These are phyloP conservation scores for Sarcophaga caerulescens DNA, from an alignment of 2,888 invertebrate species.

Conservation along the genomic window DNA sequence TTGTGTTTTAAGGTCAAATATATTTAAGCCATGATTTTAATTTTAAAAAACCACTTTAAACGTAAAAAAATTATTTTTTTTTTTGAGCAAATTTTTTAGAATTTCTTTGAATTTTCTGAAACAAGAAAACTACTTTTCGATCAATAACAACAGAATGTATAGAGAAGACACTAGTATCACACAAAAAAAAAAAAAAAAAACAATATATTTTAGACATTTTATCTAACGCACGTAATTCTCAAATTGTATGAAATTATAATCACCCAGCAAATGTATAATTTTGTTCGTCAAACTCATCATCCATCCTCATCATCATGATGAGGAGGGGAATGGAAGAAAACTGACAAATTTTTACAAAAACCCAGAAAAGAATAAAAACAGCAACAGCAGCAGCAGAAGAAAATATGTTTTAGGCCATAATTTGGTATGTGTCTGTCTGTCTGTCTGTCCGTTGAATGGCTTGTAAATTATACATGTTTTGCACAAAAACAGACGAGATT, in stretches of 20 bases:
- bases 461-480: constrained; percentile 74
- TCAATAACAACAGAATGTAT: not conserved
- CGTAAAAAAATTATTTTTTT: not conserved
- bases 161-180: too few relatives aligned
- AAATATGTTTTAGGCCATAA: constrained; percentile 56
- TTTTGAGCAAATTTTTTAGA: not conserved
- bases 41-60: not conserved
- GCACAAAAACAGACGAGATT: constrained; percentile 45
- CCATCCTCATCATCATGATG: not conserved
- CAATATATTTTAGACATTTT: constrained; percentile 7
- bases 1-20: too few relatives aligned
- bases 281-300: constrained; percentile 18
- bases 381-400: constrained; percentile 17
- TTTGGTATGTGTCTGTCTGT: constrained; percentile 52
- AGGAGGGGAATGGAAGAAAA: not conserved
- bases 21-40: too few relatives aligned
- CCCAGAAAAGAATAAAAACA: constrained; percentile 6
- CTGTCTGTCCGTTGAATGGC: constrained; percentile 8
- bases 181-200: too few relatives aligned
- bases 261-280: constrained; percentile 65
- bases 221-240: constrained; percentile 64
- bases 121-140: not conserved
- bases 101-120: not conserved
- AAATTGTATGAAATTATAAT: constrained; percentile 68
- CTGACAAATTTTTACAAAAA: constrained; percentile 26